phyloP scores from a whole-genome alignment of 2,113 vertebrate species.

The Synodontis membranacea region DNA sequence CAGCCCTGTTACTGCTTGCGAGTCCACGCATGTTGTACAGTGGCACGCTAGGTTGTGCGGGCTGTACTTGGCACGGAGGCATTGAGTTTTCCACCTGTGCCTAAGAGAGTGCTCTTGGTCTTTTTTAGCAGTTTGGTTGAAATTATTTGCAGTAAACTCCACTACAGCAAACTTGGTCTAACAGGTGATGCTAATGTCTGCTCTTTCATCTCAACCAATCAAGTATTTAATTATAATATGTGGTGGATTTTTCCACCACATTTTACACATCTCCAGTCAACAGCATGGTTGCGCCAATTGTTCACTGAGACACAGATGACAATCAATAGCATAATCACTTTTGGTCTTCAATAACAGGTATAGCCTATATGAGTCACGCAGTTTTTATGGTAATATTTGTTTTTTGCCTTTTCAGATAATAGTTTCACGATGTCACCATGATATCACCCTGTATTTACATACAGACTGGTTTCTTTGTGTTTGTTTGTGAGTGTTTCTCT shows the following conservation, averaged over 20 bases:
- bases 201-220: background rate
- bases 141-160: background rate
- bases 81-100: background rate
- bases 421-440: background rate
- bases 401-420: background rate
- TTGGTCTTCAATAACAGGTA: background rate
- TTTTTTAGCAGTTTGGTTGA: background rate
- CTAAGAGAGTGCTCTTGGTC: background rate
- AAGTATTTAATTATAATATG: background rate
- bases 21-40: background rate
- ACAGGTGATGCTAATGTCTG: background rate
- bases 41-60: background rate
- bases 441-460: background rate
- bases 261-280: background rate
- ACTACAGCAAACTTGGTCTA: background rate
- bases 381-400: background rate
- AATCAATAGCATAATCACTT: background rate
- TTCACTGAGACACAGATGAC: background rate
- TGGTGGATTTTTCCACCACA: background rate
- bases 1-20: background rate
- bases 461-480: background rate
- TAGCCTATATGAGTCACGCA: background rate
- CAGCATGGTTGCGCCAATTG: background rate
- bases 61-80: background rate
- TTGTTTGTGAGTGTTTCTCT: background rate